Conservation (phyloP, 2,797 vertebrate species). For the Clarias fuscus region DNA sequence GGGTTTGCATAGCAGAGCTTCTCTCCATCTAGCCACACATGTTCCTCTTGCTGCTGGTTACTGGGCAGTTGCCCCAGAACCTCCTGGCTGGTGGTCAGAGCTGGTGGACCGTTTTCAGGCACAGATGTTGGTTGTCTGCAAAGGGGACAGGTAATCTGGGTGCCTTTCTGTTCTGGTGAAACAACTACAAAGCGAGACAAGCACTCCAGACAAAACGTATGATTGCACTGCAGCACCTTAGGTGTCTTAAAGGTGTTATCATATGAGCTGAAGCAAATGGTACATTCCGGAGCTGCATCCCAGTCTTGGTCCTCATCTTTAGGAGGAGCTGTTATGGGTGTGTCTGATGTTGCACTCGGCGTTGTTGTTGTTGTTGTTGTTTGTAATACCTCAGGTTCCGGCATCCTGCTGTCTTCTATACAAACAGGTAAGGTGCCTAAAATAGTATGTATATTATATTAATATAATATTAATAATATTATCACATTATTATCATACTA, state of each 20-base stretch:
- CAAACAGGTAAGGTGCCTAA: not conserved
- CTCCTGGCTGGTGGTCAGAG: slow-evolving; percentile 73
- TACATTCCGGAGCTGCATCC: slow-evolving; percentile 74
- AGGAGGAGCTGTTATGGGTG: not conserved
- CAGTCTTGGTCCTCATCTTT: slow-evolving; percentile 60
- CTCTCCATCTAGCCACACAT: slow-evolving; percentile 80
- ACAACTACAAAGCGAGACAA: slow-evolving; percentile 75
- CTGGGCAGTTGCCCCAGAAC: slow-evolving; percentile 75
- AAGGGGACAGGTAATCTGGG: slow-evolving; percentile 78
- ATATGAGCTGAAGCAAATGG: slow-evolving; percentile 82
- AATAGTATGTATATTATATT: not conserved
- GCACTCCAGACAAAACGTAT: slow-evolving; percentile 83
- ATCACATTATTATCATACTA: too few relatives aligned
- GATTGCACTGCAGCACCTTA: slow-evolving; percentile 79
- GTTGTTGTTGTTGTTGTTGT: not conserved
- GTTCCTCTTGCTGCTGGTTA: slow-evolving; percentile 71
- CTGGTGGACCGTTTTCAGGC: slow-evolving; percentile 72
- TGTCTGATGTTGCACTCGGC: not conserved
- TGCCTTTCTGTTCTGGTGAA: slow-evolving; percentile 60
- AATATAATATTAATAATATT: too few relatives aligned
- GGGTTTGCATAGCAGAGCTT: slow-evolving; percentile 75
- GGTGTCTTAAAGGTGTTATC: slow-evolving; percentile 84
- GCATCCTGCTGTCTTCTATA: slow-evolving; percentile 34
- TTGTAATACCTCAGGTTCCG: slow-evolving; percentile 25
- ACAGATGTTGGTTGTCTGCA: slow-evolving; percentile 78